Conservation (phyloP, 2,888 invertebrate genomes). For the Lepidocyrtinus sp. region DNA sequence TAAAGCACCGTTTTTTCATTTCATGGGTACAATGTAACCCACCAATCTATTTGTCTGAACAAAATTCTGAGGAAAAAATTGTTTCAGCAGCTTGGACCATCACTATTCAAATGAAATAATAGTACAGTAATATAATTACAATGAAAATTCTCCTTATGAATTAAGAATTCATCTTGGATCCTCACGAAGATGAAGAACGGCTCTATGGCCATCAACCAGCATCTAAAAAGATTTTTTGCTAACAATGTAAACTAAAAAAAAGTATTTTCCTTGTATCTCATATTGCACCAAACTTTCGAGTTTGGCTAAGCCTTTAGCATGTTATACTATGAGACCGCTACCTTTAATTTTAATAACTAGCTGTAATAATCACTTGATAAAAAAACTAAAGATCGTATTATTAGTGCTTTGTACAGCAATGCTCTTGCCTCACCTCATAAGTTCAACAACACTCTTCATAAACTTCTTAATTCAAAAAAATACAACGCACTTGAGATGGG, state of each 20-base stretch:
- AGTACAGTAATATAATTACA: conserved; percentile 21
- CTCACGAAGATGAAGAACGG: too few species aligned
- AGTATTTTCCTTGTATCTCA: background rate
- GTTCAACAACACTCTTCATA: conserved; percentile 42
- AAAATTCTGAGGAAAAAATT: conserved; percentile 41
- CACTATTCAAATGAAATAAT: too few species aligned
- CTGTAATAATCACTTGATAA: background rate
- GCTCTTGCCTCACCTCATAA: conserved; percentile 47
- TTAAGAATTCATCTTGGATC: too few species aligned
- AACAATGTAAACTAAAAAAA: conserved; percentile 9
- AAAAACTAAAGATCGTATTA: conserved; percentile 12
- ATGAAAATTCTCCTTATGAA: conserved; percentile 23
- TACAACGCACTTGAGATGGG: background rate
- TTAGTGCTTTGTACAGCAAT: conserved; percentile 17
- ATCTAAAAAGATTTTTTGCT: conserved; percentile 46
- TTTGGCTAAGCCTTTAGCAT: background rate
- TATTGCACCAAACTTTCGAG: background rate
- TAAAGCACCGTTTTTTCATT: conserved; percentile 42
- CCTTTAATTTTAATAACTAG: too few species aligned
- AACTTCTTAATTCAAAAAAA: background rate
- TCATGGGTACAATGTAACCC: too few species aligned
- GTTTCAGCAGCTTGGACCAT: conserved; percentile 16
- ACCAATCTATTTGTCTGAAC: conserved; percentile 42
- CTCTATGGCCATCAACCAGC: too few species aligned
- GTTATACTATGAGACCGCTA: too few species aligned